Evolutionary conservation across 2,113 vertebrate species (phyloP).

Genomic region (Cinclus mexicanus): DNA sequence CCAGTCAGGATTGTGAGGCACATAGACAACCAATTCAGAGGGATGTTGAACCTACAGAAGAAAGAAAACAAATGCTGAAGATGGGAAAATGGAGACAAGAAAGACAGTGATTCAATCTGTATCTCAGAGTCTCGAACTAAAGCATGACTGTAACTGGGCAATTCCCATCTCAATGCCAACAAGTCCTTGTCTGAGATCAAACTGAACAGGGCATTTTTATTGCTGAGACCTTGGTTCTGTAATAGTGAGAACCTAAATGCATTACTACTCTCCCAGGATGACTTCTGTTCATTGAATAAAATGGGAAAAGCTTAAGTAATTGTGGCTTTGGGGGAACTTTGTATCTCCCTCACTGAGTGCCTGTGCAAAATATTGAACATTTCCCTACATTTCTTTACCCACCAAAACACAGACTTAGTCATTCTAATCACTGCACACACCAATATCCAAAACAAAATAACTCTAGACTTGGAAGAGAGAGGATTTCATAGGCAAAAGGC

Average conservation of each 20-base stretch:
- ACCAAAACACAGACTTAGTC: neutral
- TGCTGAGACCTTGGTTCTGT: neutral
- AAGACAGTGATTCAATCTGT: neutral
- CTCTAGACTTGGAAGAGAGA: conserved; percentile 1
- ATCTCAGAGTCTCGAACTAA: rapidly evolving
- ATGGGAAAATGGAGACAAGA: neutral
- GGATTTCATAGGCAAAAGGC: conserved; percentile 4
- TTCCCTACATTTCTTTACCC: neutral
- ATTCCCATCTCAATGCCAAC: neutral
- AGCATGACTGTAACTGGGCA: neutral
- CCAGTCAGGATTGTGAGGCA: neutral
- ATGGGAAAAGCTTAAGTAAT: neutral
- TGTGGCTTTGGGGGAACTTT: neutral
- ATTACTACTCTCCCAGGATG: neutral
- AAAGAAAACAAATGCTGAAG: neutral
- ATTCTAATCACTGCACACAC: neutral
- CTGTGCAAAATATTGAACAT: neutral
- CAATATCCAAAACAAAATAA: neutral
- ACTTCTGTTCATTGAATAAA: neutral
- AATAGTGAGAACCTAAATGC: neutral
- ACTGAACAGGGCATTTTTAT: neutral
- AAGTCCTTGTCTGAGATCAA: neutral
- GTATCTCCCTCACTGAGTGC: neutral
- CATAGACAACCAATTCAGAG: neutral
- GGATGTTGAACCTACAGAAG: neutral